Conservation (phyloP, 2,888 invertebrate species). For the Aphrophora alni region DNA sequence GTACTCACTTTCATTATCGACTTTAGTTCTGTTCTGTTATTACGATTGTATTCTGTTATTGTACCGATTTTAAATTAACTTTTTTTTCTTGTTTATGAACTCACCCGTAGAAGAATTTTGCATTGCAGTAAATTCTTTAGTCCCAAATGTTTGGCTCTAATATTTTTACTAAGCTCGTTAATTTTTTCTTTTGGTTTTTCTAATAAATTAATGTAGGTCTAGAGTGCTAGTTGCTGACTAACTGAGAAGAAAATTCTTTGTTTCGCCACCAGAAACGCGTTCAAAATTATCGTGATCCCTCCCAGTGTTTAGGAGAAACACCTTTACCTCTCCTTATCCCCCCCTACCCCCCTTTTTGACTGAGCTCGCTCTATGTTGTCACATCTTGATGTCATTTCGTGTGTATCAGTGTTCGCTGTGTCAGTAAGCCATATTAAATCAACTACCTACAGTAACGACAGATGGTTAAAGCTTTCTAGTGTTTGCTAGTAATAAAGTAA, state of each 20-base stretch:
- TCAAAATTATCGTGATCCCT: not conserved
- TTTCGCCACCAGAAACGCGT: constrained; percentile 21
- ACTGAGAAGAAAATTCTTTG: constrained; percentile 41
- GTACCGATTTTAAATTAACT: constrained; percentile 36
- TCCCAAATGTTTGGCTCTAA: not conserved
- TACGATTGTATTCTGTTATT: constrained; percentile 31
- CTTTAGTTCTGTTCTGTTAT: constrained; percentile 47
- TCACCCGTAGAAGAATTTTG: constrained; percentile 29
- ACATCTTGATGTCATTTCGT: not conserved
- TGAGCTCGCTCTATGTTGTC: not conserved
- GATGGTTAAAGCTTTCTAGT: not conserved
- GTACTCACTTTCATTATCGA: constrained; percentile 60
- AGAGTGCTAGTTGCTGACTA: constrained; percentile 39
- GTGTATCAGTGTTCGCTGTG: not conserved
- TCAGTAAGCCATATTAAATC: not conserved
- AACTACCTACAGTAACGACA: not conserved
- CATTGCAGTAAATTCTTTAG: not conserved
- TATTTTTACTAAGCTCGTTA: constrained; percentile 41
- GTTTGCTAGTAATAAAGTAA: not conserved
- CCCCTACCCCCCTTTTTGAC: not conserved
- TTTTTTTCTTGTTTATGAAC: constrained; percentile 34
- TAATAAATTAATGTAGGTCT: constrained; percentile 26
- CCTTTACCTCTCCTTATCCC: not conserved
- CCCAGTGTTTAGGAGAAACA: not conserved
- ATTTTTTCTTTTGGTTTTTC: not conserved